Evolutionary conservation across 2,113 vertebrate genomes (phyloP).

Genomic region (Chaetops frenatus): DNA sequence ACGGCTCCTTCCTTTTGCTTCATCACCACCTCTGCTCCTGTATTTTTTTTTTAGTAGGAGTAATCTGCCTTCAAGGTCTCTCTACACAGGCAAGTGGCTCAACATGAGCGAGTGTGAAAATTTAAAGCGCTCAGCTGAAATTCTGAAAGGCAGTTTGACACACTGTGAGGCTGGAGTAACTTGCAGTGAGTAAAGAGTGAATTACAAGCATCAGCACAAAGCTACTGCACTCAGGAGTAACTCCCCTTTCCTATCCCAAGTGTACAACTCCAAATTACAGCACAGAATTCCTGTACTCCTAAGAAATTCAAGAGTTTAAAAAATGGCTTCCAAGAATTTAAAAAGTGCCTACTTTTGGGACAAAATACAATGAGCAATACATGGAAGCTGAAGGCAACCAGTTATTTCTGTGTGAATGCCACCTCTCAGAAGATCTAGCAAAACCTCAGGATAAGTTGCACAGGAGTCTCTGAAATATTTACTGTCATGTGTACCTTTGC

Average conservation of each 20-base stretch:
- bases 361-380: not conserved
- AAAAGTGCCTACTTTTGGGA: not conserved
- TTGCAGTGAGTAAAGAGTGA: not conserved
- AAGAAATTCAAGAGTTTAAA: not conserved
- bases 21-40: not conserved
- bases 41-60: not conserved
- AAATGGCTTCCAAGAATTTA: not conserved
- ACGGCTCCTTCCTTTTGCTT: not conserved
- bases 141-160: not conserved
- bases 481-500: too few species aligned
- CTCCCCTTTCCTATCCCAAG: not conserved
- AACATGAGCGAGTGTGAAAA: rapidly evolving
- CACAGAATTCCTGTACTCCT: not conserved
- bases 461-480: not conserved
- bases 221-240: not conserved
- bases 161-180: not conserved
- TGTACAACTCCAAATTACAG: not conserved
- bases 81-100: not conserved
- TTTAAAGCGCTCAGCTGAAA: not conserved
- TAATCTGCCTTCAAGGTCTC: not conserved
- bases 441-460: not conserved
- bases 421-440: not conserved
- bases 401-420: not conserved
- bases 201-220: not conserved
- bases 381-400: not conserved